Evolutionary conservation across 2,797 vertebrate species (phyloP).

Genomic region (Oreochromis grahami): DNA sequence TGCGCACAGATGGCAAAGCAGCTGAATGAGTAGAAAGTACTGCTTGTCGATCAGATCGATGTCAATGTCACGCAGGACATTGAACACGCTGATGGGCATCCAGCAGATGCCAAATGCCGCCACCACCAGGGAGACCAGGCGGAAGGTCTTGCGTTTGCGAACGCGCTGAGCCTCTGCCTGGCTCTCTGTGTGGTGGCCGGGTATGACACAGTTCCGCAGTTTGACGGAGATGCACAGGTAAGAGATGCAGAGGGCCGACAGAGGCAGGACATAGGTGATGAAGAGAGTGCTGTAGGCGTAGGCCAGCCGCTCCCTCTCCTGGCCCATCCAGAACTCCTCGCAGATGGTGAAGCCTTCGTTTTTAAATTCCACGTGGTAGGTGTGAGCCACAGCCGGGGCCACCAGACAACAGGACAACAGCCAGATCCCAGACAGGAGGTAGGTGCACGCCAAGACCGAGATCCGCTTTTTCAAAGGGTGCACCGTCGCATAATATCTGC

Average conservation of each 20-base stretch:
- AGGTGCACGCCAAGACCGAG: conserved; percentile 80
- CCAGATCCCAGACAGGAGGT: conserved; percentile 84
- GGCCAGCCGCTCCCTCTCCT: conserved; percentile 78
- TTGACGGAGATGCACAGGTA: conserved; percentile 87
- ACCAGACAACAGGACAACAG: conserved; percentile 83
- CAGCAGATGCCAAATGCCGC: conserved; percentile 85
- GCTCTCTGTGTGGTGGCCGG: conserved; percentile 82
- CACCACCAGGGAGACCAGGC: conserved; percentile 83
- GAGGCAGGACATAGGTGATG: conserved; percentile 85
- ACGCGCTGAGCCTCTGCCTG: conserved; percentile 80
- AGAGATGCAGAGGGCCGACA: conserved; percentile 83
- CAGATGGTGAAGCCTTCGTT: conserved; percentile 86
- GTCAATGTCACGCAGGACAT: conserved; percentile 85
- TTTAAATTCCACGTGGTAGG: conserved; percentile 86
- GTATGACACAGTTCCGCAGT: conserved; percentile 83
- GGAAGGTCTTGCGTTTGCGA: conserved; percentile 86
- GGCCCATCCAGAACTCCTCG: conserved; percentile 88
- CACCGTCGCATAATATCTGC: conserved; percentile 85
- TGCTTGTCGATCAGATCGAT: conserved; percentile 84
- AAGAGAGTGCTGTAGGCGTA: conserved; percentile 86
- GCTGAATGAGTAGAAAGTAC: conserved; percentile 86
- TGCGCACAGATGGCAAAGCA: conserved; percentile 86
- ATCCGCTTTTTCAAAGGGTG: conserved; percentile 86
- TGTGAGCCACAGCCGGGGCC: conserved; percentile 85
- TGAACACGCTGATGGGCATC: conserved; percentile 89